Base-by-base conservation (phyloP, 2,797 vertebrate genomes). In the Rousettus madagascariensis region DNA sequence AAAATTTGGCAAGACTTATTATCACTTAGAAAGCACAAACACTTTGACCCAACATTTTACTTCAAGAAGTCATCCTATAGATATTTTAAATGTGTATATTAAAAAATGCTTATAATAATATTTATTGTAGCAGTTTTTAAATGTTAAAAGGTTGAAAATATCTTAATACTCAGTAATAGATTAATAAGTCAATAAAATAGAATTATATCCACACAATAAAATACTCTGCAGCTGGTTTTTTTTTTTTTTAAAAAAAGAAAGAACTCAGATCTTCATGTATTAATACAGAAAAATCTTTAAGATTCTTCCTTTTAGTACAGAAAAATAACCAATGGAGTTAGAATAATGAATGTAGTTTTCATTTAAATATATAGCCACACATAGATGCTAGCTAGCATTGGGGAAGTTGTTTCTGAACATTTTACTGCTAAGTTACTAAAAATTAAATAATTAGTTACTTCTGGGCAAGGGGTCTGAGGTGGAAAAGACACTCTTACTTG, bases 361-460 rank as follows among this genome's bases (percentile, higher is more conserved):
- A 79, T 63, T 65, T 65, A 92, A 69, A 2, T 71, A 92, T 74
- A 93, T 33, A 66, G 1, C 66, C 11, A 88, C 5, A 77, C 8
- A 30, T 0, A 83, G 6, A 69, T n/a, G 65, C 8, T 57, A 33
- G 43, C 17, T 51, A 33, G 43, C 20, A 20, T 68, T 74, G 7
- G 68, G 59, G 90, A 33, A 92, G 75, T 83, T 79, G 30, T 53
- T 72, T 83, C 30, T 49, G n/a, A 66, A 85, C 71, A 86, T 51
- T 80, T 97, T 69, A 78, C 49, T 83, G n/a, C 36, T 84, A 68
- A 88, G 69, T 95, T 69, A 49, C 82, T 85, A 9, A 5, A 83
- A 55, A 61, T 74, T 78, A 83, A 87, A 75, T 75, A 71, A 63
- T 33, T 33, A 59, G 91, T 88, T 55, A 53, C 53, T 78, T 86